These are phyloP conservation scores for Globodera ellingtonae DNA, from an alignment of 1,140 invertebrate genomes.

Conservation along the genomic window DNA sequence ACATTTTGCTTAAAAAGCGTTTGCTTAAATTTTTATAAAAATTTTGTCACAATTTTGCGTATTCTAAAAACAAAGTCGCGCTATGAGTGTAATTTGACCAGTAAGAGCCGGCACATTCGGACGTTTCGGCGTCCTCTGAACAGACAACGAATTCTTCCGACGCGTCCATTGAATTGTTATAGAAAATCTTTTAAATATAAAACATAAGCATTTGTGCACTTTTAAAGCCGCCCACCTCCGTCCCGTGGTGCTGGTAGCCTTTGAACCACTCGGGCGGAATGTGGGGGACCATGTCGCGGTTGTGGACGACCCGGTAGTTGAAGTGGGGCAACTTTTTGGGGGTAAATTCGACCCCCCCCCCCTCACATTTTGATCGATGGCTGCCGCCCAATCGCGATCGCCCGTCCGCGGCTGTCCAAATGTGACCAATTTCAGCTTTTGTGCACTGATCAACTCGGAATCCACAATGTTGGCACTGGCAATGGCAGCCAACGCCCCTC, in stretches of 20 bases:
- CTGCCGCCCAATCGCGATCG: conserved; percentile 41
- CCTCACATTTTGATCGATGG: conserved; percentile 33
- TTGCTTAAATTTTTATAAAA: too few relatives aligned
- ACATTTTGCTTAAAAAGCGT: too few relatives aligned
- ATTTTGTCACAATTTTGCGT: too few relatives aligned
- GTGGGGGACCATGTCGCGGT: conserved; percentile 46
- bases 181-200: neutral
- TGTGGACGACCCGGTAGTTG: conserved; percentile 48
- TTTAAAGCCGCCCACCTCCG: conserved; percentile 34
- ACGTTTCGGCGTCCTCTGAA: neutral
- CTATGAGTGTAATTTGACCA: neutral
- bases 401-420: conserved; percentile 55
- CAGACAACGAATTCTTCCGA: neutral
- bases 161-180: neutral
- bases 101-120: neutral
- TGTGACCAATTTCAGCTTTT: conserved; percentile 50
- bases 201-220: neutral
- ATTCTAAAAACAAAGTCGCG: too few relatives aligned
- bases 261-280: conserved; percentile 42
- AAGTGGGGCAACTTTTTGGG: conserved; percentile 3
- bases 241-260: conserved; percentile 45
- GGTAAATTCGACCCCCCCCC: neutral
- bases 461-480: conserved; percentile 38
- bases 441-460: conserved; percentile 18
- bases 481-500: conserved; percentile 28